phyloP scores from a whole-genome alignment of 2,113 vertebrate genomes.

The Orcinus orca region DNA sequence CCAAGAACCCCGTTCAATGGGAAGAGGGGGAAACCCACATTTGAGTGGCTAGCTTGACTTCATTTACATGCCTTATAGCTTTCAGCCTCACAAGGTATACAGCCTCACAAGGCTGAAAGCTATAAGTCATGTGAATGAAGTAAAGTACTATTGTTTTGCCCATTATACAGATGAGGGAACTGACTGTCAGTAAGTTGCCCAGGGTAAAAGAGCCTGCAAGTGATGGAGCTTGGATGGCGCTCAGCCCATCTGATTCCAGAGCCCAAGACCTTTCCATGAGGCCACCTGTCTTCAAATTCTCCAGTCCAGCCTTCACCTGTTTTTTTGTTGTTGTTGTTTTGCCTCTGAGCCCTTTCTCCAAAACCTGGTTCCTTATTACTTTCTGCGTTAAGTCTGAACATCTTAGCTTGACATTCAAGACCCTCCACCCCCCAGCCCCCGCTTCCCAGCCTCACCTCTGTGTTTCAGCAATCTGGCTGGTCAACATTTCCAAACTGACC shows the following conservation, averaged over 20 bases:
- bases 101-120: not conserved
- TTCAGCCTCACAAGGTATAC: not conserved
- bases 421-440: not conserved
- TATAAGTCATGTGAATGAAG: not conserved
- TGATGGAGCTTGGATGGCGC: rapidly evolving
- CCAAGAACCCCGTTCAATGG: not conserved
- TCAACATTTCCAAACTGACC: not conserved
- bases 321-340: not conserved
- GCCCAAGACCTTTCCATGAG: not conserved
- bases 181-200: not conserved
- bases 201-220: not conserved
- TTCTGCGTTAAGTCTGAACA: not conserved
- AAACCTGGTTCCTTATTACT: not conserved
- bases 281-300: not conserved
- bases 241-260: not conserved
- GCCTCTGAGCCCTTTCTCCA: not conserved
- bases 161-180: rapidly evolving
- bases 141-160: no score
- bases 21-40: rapidly evolving
- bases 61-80: not conserved
- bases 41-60: not conserved
- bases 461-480: not conserved
- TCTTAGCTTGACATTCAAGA: not conserved
- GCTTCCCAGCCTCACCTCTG: not conserved
- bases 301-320: not conserved